A percentile compares a stretch with the other conserved stretches of the same genome.
Evolutionary conservation across 2,888 invertebrate genomes (phyloP).

Genomic region (Drosophila imparisetae): DNA sequence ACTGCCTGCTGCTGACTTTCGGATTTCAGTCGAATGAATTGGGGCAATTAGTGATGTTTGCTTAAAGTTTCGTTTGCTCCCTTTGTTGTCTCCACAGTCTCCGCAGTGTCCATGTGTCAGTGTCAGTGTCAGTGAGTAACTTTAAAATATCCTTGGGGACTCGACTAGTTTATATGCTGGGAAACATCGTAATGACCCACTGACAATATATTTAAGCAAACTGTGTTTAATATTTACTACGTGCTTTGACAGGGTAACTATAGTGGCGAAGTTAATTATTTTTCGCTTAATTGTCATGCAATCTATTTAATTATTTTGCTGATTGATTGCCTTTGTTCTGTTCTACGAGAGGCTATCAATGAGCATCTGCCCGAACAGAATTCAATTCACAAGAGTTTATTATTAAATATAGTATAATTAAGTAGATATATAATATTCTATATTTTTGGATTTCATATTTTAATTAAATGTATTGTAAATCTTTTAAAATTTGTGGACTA

Average conservation of each 20-base stretch:
- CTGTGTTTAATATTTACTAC: constrained; percentile 17
- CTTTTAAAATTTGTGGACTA: not conserved
- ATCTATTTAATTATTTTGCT: constrained; percentile 42
- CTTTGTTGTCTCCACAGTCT: not conserved
- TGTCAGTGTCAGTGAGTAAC: constrained; percentile 1
- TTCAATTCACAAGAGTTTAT: not conserved
- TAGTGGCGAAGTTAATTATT: constrained; percentile 17
- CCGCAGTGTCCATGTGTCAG: no score
- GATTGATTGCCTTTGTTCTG: constrained; percentile 6
- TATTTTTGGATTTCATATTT: not conserved
- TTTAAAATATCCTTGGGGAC: constrained; percentile 14
- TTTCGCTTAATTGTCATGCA: constrained; percentile 35
- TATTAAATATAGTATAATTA: not conserved
- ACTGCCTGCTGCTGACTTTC: constrained; percentile 10
- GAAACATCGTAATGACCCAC: constrained; percentile 12
- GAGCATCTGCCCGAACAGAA: not conserved
- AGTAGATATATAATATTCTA: not conserved
- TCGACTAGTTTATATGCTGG: constrained; percentile 5
- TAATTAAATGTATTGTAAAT: no score
- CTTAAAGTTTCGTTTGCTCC: constrained; percentile 59
- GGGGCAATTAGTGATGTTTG: constrained; percentile 77
- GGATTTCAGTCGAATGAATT: constrained; percentile 61
- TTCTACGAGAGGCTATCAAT: not conserved
- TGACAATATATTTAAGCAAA: not conserved
- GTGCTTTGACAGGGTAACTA: not conserved